Base-by-base conservation (phyloP, 2,888 invertebrate species). In the Himalopsyche tibetana region DNA sequence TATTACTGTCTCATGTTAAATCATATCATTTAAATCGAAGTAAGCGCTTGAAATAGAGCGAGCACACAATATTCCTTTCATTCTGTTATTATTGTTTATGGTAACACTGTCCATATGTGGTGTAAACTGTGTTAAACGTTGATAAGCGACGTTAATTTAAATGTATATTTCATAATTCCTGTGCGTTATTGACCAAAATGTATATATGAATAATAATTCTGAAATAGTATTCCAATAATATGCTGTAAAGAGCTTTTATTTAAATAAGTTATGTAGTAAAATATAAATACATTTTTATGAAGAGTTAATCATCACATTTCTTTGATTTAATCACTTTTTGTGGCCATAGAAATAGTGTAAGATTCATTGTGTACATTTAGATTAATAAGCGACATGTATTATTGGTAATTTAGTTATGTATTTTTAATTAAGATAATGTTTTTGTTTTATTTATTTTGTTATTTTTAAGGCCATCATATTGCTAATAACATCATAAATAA, bases 221-320 rank as follows among this genome's bases (percentile, higher is more conserved):
- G 51, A 63, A 28, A 63, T 19, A 63, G 63, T 63, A 63, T 63
- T 63, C 63, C n/a, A 63, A 63, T 63, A 63, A 63, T 9, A 19
- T 63, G 63, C 63, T 63, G 63, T 63, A 63, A 63, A 63, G 63
- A 63, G 63, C 63, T 63, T 63, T 63, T 63, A 63, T 63, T 63
- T 63, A 63, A 63, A 9, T 63, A 63, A 63, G 63, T 63, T 63
- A 11, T 19, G 9, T 63, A 63, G 63, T 51, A 19, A 63, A 63
- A 63, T 63, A 63, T 63, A 63, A 63, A 63, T 63, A 19, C 28
- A 63, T 63, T n/a, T 63, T 19, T 9, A 63, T 63, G 8, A 63
- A 28, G 11, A 63, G 3, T 19, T 9, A 63, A 19, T 11, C 63
- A 63, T 63, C n/a, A 63, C 28, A 19, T 63, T 63, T 63, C 63